A percentile compares a stretch with the other conserved stretches of the same genome.
phyloP scores from a whole-genome alignment of 2,888 invertebrate species.

The Diaprepes abbreviatus region DNA sequence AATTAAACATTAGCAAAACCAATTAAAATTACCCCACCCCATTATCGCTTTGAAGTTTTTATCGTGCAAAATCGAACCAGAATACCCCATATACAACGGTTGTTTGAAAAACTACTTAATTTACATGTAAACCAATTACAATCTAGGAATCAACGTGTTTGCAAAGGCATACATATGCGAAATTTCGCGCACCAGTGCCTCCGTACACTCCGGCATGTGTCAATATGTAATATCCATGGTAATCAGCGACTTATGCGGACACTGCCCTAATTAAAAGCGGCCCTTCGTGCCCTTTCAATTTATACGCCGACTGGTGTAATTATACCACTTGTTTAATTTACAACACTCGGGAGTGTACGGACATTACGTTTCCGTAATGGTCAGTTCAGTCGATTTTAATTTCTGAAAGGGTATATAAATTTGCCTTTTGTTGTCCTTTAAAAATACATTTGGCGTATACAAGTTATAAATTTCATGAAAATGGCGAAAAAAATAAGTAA shows the following conservation, averaged over 20 bases:
- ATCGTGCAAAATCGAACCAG: too few relatives aligned
- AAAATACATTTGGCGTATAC: not conserved
- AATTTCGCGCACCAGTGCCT: conserved; percentile 13
- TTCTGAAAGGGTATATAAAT: conserved; percentile 5
- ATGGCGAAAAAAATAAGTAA: too few relatives aligned
- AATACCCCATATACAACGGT: too few relatives aligned
- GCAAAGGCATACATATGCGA: conserved; percentile 6
- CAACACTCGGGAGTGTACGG: conserved; percentile 41
- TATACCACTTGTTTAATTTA: conserved; percentile 63
- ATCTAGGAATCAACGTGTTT: not conserved
- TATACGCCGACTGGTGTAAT: conserved; percentile 60
- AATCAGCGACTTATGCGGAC: conserved; percentile 63
- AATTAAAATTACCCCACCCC: too few relatives aligned
- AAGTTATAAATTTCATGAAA: not conserved
- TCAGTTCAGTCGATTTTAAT: conserved; percentile 20
- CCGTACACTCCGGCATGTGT: conserved; percentile 53
- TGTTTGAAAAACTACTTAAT: conserved; percentile 1
- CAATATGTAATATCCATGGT: conserved; percentile 65
- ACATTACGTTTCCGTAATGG: conserved; percentile 17
- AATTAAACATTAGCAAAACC: too few relatives aligned
- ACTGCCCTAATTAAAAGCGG: conserved; percentile 62
- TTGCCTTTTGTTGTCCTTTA: conserved; percentile 8
- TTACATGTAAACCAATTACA: conserved; percentile 9
- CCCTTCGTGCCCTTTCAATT: conserved; percentile 60
- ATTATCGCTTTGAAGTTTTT: too few relatives aligned